Evolutionary conservation across 2,113 vertebrate genomes (phyloP), one percentile per base, ranked within the genome.

Genomic region (Reinhardtius hippoglossoides): DNA sequence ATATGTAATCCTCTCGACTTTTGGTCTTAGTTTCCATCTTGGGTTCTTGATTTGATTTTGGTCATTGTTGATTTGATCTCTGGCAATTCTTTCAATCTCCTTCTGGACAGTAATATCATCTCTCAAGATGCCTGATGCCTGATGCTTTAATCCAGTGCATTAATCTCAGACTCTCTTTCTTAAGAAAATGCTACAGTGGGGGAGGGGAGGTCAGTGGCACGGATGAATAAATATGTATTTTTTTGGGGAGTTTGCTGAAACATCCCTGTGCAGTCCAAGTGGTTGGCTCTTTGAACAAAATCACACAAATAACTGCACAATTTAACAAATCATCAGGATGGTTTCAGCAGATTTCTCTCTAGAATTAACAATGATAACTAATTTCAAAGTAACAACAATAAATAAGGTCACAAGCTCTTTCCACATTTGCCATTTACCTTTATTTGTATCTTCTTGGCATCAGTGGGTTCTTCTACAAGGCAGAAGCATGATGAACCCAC

Each of bases 401-500:
- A 78, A 70, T 7, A 3, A 80, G 35, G 1, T 4, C 6, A 70
- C 26, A 68, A 9, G 18, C 20, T 60, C 24, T 76, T 68, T 73
- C 83, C 93, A 95, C 91, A 89, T 94, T 87, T 93, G 92, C 93
- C 90, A 94, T 93, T 95, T 93, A 92, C 93, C 88, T 98, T 93
- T 97, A 98, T 97, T 97, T 93, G 93, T 93, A 85, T 77, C 44
- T 80, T 86, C 74, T 89, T 94, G 95, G 94, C 94, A 94, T 94
- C 90, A 94, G 94, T 96, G 90, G 95, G 95, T 95, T 95, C 94
- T 91, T 91, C 94, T 96, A 74, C 59, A 96, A 96, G 95, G 95
- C 95, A 95, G 94, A 97, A 95, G 95, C 95, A 94, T 92, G 91
- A 95, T 93, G 93, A 94, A 94, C 91, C 87, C 94, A 95, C 94